Percentiles rank a stretch among this genome's conserved stretches.
These are phyloP conservation scores for Phaonia tiefii DNA, from an alignment of 2,888 invertebrate genomes.

Conservation along the genomic window DNA sequence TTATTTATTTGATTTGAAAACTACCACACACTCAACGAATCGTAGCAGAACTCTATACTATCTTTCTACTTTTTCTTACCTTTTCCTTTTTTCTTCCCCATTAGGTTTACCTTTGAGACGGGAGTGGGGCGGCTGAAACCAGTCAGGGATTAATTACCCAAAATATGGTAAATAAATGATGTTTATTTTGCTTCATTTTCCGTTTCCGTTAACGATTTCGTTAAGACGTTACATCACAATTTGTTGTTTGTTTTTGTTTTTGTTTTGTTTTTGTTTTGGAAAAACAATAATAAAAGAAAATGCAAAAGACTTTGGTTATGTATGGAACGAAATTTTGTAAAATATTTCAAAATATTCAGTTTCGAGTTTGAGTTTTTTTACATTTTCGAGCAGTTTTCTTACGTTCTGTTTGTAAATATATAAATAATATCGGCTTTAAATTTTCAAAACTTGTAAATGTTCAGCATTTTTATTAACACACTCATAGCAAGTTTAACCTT, in stretches of 20 bases:
- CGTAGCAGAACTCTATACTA: conserved; percentile 57
- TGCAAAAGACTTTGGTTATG: conserved; percentile 62
- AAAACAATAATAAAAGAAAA: conserved; percentile 55
- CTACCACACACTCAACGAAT: conserved; percentile 26
- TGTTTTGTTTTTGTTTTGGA: conserved; percentile 43
- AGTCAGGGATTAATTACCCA: conserved; percentile 82
- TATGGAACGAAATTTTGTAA: not conserved
- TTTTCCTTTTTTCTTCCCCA: conserved; percentile 77
- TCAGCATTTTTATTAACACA: conserved; percentile 46
- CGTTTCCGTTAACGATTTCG: conserved; percentile 37
- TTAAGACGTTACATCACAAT: not conserved
- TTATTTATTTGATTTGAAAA: conserved; percentile 8
- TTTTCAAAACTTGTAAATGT: conserved; percentile 29
- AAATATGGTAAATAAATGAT: conserved; percentile 81
- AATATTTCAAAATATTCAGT: conserved; percentile 36
- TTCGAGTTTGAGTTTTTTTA: conserved; percentile 28
- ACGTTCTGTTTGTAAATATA: conserved; percentile 45
- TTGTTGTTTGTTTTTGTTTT: conserved; percentile 60
- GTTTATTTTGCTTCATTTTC: conserved; percentile 65
- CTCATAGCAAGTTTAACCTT: conserved; percentile 30
- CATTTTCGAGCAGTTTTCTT: conserved; percentile 16
- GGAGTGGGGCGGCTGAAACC: conserved; percentile 82
- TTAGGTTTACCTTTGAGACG: conserved; percentile 82
- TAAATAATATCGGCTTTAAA: conserved; percentile 47
- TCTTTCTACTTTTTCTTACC: conserved; percentile 70